Evolutionary conservation across 2,888 invertebrate species (phyloP).

Genomic region (Hydrotaea cyrtoneurina): DNA sequence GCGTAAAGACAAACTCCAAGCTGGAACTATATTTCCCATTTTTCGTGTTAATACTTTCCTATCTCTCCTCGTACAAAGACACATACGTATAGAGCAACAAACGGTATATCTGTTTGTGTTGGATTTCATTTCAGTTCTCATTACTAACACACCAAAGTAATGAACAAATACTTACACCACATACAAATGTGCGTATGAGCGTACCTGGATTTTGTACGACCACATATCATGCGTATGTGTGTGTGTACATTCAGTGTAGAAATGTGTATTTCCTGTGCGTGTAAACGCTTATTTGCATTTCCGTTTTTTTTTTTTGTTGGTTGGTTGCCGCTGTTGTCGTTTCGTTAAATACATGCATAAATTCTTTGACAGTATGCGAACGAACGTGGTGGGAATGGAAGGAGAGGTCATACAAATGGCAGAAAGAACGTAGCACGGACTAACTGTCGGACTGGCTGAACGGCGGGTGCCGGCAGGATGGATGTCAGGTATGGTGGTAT

Average conservation of each 20-base stretch:
- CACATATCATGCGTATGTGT: neutral
- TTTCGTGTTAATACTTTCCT: too few species aligned
- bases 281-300: slow-evolving; percentile 56
- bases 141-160: slow-evolving; percentile 14
- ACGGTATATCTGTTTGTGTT: slow-evolving; percentile 16
- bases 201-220: neutral
- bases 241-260: neutral
- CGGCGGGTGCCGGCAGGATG: neutral
- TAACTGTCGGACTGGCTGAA: too few species aligned
- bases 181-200: neutral
- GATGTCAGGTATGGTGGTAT: neutral
- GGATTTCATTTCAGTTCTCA: slow-evolving; percentile 7
- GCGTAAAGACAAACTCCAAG: too few species aligned
- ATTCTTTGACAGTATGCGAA: neutral
- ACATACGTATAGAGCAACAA: neutral
- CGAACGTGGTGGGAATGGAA: too few species aligned
- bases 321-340: neutral
- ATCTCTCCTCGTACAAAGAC: neutral
- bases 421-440: too few species aligned
- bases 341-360: slow-evolving; percentile 10
- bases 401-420: too few species aligned
- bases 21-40: too few species aligned
- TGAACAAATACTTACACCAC: neutral
- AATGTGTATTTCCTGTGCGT: slow-evolving; percentile 53
- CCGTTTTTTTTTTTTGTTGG: too few species aligned